Conservation (phyloP, 2,113 vertebrate species). For the Cryptomyrus ogoouensis region DNA sequence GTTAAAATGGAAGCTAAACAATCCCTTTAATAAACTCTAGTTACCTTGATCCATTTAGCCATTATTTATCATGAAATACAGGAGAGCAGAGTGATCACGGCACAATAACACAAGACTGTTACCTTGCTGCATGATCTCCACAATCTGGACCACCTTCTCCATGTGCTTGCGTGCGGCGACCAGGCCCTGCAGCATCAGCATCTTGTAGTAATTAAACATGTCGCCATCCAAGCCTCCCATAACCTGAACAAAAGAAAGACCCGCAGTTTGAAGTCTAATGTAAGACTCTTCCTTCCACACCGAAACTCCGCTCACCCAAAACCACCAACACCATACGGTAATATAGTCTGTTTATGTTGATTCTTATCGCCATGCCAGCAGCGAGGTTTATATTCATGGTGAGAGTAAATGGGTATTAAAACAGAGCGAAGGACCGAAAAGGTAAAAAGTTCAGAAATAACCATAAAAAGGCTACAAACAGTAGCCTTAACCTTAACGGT, state of each 20-base stretch:
- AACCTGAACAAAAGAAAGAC: constrained; percentile 58
- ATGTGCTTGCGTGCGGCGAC: constrained; percentile 88
- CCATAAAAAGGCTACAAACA: background rate
- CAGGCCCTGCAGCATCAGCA: constrained; percentile 93
- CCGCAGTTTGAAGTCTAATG: background rate
- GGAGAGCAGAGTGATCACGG: background rate
- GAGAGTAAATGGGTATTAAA: background rate
- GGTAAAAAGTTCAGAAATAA: background rate
- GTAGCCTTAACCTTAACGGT: too few species aligned
- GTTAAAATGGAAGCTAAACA: background rate
- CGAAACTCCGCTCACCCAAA: background rate
- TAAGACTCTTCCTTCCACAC: background rate
- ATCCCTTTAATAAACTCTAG: background rate
- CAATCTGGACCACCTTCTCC: constrained; percentile 86
- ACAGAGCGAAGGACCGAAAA: background rate
- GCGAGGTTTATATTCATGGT: background rate
- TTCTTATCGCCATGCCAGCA: too few species aligned
- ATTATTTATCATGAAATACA: background rate
- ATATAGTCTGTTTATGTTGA: background rate
- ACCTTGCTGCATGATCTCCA: constrained; percentile 98
- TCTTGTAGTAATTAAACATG: constrained; percentile 98
- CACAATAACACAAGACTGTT: background rate
- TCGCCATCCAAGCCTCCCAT: constrained; percentile 90
- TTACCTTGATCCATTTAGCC: background rate
- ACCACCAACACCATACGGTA: background rate